Conservation (phyloP, 1,140 invertebrate species). For the Leptonema lineaticorne region DNA sequence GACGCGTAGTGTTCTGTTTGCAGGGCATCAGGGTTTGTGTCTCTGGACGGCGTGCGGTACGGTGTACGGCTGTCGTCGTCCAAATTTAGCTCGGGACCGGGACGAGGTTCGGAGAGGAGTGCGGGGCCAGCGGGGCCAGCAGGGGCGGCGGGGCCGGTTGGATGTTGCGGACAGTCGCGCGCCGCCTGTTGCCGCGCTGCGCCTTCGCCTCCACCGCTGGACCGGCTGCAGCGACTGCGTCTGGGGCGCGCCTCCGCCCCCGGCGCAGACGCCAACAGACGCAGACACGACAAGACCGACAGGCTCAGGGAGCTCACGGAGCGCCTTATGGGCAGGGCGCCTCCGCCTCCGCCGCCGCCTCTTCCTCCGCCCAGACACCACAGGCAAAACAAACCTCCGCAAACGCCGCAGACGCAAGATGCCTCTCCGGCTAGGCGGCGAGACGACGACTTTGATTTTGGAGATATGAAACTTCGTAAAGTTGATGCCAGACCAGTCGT, state of each 20-base stretch:
- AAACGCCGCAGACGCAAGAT: constrained; percentile 46
- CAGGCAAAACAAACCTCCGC: constrained; percentile 45
- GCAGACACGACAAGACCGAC: constrained; percentile 66
- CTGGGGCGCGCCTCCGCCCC: constrained; percentile 65
- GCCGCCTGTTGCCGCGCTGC: constrained; percentile 45
- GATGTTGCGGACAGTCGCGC: constrained; percentile 36
- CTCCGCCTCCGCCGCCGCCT: constrained; percentile 45
- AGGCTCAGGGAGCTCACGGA: constrained; percentile 75
- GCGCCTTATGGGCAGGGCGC: constrained; percentile 61
- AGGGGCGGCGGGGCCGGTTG: not conserved
- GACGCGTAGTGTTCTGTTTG: constrained; percentile 5
- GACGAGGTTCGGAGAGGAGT: constrained; percentile 17
- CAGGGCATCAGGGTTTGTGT: constrained; percentile 58
- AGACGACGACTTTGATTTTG: constrained; percentile 49
- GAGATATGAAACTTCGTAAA: constrained; percentile 54
- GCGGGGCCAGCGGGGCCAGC: not conserved
- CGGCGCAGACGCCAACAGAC: constrained; percentile 51
- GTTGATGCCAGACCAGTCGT: constrained; percentile 59
- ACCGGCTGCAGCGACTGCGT: constrained; percentile 73
- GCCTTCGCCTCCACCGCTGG: constrained; percentile 61
- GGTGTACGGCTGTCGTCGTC: constrained; percentile 57
- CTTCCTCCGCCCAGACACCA: constrained; percentile 45
- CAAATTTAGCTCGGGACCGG: constrained; percentile 38
- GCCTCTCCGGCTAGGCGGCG: constrained; percentile 44
- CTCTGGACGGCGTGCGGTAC: constrained; percentile 61